A percentile compares a stretch with the other conserved stretches of the same genome.
phyloP scores from a whole-genome alignment of 2,113 vertebrate species.

The Vicugna pacos region DNA sequence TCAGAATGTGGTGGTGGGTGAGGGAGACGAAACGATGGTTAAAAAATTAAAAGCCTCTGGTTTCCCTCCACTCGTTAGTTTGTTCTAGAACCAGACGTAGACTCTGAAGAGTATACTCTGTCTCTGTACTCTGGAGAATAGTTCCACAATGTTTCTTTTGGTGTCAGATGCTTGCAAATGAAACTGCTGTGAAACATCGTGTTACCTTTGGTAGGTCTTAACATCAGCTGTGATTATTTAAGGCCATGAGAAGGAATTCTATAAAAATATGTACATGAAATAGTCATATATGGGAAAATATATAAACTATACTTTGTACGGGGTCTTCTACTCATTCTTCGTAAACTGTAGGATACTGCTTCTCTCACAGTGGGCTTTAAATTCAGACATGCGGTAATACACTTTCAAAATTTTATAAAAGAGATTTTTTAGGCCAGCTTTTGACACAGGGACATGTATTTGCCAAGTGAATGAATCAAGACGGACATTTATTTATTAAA shows the following conservation, averaged over 20 bases:
- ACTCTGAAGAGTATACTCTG: not conserved
- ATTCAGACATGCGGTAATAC: not conserved
- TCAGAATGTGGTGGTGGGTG: not conserved
- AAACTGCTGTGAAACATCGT: not conserved
- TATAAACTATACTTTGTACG: not conserved
- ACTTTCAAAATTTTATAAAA: not conserved
- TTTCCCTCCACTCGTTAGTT: not conserved
- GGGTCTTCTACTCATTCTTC: not conserved
- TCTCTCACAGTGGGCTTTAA: not conserved
- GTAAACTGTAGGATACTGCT: not conserved
- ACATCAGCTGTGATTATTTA: not conserved
- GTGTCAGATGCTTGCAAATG: not conserved
- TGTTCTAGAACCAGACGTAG: not conserved
- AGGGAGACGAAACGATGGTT: not conserved
- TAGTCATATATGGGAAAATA: not conserved
- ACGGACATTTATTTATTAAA: not conserved
- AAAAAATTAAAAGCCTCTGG: fast-evolving
- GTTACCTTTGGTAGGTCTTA: not conserved
- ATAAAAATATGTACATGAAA: no score
- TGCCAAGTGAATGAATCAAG: not conserved
- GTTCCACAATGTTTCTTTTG: not conserved
- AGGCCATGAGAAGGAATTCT: not conserved
- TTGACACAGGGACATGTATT: not conserved
- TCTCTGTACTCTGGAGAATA: not conserved
- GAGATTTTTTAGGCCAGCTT: not conserved